These are phyloP conservation scores for Mermis nigrescens DNA, from an alignment of 2,888 invertebrate species.

Conservation along the genomic window DNA sequence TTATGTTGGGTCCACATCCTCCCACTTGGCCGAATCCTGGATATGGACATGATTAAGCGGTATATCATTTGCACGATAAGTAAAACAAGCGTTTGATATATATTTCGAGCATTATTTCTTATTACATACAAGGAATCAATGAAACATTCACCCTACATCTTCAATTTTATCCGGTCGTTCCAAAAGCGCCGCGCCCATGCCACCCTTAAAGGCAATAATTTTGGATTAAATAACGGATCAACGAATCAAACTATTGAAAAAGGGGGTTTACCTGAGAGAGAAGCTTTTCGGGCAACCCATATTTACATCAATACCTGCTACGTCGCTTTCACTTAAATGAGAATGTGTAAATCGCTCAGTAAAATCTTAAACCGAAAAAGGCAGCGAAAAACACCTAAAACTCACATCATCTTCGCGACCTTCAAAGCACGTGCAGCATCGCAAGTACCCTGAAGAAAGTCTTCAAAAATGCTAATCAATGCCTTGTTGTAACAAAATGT, in stretches of 20 bases:
- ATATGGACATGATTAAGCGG: no score
- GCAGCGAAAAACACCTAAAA: conserved; percentile 16
- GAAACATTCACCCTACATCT: background rate
- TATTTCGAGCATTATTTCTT: no score
- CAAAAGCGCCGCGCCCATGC: conserved; percentile 89
- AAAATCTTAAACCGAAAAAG: background rate
- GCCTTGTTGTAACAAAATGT: conserved; percentile 43
- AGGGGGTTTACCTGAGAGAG: conserved; percentile 50
- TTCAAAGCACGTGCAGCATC: conserved; percentile 63
- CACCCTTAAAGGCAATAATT: conserved; percentile 42
- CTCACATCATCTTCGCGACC: conserved; percentile 68
- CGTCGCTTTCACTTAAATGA: conserved; percentile 58
- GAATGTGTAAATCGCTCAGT: background rate
- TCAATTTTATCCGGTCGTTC: conserved; percentile 46
- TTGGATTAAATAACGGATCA: background rate
- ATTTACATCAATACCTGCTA: conserved; percentile 85
- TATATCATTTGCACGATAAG: no score
- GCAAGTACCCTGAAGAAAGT: conserved; percentile 50
- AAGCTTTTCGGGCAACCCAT: conserved; percentile 99
- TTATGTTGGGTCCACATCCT: no score
- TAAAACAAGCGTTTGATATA: no score
- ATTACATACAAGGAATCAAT: conserved; percentile 12
- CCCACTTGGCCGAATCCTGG: no score
- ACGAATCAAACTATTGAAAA: background rate
- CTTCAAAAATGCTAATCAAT: conserved; percentile 15